These are phyloP conservation scores for Harpagifer antarcticus DNA, from an alignment of 2,797 vertebrate species.

Conservation along the genomic window DNA sequence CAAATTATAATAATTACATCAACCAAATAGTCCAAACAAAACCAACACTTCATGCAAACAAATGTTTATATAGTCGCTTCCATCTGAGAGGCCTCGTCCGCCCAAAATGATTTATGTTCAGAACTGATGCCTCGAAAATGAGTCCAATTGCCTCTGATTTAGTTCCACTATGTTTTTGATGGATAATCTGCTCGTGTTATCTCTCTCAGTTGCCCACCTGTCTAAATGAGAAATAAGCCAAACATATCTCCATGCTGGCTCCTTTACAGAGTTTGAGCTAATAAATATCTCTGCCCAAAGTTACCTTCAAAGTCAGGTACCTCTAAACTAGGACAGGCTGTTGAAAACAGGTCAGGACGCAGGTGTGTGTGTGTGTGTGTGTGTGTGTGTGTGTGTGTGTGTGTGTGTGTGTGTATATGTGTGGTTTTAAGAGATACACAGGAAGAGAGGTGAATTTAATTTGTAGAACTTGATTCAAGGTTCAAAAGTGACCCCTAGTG, in stretches of 20 bases:
- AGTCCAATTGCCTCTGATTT: constrained; percentile 17
- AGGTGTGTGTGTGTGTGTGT: constrained; percentile 45
- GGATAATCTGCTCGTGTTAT: constrained; percentile 2
- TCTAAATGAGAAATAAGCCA: constrained; percentile 16
- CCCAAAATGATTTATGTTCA: constrained; percentile 17
- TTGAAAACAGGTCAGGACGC: constrained; percentile 68
- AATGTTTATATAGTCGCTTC: background rate
- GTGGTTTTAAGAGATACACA: background rate
- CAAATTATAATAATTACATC: background rate
- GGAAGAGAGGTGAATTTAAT: background rate
- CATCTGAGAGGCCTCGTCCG: background rate
- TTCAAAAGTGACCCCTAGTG: constrained; percentile 74
- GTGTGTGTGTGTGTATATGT: constrained; percentile 12
- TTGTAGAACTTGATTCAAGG: constrained; percentile 12
- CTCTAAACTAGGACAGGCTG: constrained; percentile 67
- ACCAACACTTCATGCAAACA: background rate
- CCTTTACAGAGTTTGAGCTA: constrained; percentile 43
- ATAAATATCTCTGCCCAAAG: constrained; percentile 63
- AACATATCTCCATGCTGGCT: constrained; percentile 17
- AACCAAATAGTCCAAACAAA: background rate
- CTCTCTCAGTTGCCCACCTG: constrained; percentile 9
- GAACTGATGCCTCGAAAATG: constrained; percentile 1
- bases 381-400: constrained; percentile 34
- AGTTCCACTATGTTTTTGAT: constrained; percentile 17
- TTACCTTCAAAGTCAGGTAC: constrained; percentile 67